phyloP scores from a whole-genome alignment of 2,888 invertebrate genomes.

The Xanthia togata region DNA sequence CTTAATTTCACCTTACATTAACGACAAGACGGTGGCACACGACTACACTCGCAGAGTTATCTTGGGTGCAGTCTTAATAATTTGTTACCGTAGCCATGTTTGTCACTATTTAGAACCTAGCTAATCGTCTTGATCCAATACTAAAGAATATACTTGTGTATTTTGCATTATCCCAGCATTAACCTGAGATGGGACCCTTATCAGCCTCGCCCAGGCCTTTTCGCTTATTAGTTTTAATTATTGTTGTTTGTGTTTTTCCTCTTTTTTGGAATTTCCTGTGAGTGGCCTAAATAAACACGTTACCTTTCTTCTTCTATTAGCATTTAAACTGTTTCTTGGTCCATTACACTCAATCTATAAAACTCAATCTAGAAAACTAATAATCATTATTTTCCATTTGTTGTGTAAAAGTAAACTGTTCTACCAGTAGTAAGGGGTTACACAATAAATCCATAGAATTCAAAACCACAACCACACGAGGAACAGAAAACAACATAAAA shows the following conservation, averaged over 20 bases:
- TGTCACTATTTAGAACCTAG: background rate
- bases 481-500: slow-evolving; percentile 39
- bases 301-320: no score
- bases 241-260: no score
- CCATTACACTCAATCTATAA: background rate
- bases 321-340: background rate
- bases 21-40: no score
- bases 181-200: background rate
- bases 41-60: no score
- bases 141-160: background rate
- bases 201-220: background rate
- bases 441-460: slow-evolving; percentile 6
- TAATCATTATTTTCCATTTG: background rate
- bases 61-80: background rate
- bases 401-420: background rate
- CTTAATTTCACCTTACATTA: no score
- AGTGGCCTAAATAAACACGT: background rate
- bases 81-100: background rate
- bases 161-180: background rate
- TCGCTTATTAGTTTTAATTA: background rate
- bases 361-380: background rate
- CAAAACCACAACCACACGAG: slow-evolving; percentile 6
- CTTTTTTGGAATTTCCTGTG: background rate
- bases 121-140: background rate
- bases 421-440: background rate